These are phyloP conservation scores for Trichogramma dendrolimi DNA, from an alignment of 2,888 invertebrate species.

Conservation along the genomic window DNA sequence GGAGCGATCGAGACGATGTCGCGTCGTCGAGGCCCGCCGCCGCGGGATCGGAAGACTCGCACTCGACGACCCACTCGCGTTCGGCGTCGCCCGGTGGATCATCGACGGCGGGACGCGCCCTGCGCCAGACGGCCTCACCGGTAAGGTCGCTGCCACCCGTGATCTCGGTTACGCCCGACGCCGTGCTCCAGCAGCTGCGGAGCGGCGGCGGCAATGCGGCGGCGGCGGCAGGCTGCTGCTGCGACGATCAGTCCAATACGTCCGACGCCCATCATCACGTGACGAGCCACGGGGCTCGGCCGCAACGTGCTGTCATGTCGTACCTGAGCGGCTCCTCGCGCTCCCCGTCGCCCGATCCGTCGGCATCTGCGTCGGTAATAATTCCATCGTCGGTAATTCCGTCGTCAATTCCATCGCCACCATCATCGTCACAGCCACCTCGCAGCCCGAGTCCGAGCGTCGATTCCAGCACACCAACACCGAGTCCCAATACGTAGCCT, in stretches of 20 bases:
- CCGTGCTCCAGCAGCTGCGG: slow-evolving; percentile 30
- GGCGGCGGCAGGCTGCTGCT: not conserved
- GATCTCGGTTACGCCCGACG: slow-evolving; percentile 47
- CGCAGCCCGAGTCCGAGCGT: not conserved
- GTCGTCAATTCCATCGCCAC: slow-evolving; percentile 28
- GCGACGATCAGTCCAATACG: not conserved
- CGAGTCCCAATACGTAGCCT: slow-evolving; percentile 39
- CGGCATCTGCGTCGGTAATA: slow-evolving; percentile 27
- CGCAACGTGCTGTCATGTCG: slow-evolving; percentile 45
- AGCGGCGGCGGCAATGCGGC: not conserved
- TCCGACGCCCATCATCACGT: slow-evolving; percentile 16
- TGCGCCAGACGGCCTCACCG: slow-evolving; percentile 47
- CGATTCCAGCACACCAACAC: slow-evolving; percentile 20
- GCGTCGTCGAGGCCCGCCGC: slow-evolving; percentile 13
- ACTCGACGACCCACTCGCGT: slow-evolving; percentile 29
- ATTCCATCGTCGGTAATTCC: slow-evolving; percentile 33
- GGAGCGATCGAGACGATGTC: not conserved
- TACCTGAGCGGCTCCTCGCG: slow-evolving; percentile 28
- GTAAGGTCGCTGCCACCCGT: slow-evolving; percentile 46
- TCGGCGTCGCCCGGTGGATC: slow-evolving; percentile 34
- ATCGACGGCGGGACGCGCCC: slow-evolving; percentile 16
- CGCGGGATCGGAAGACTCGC: slow-evolving; percentile 17
- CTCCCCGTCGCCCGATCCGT: slow-evolving; percentile 22
- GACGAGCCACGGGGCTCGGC: slow-evolving; percentile 29
- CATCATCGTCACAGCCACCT: not conserved